phyloP scores from a whole-genome alignment of 1,140 invertebrate species.

The Cataglyphis hispanica region DNA sequence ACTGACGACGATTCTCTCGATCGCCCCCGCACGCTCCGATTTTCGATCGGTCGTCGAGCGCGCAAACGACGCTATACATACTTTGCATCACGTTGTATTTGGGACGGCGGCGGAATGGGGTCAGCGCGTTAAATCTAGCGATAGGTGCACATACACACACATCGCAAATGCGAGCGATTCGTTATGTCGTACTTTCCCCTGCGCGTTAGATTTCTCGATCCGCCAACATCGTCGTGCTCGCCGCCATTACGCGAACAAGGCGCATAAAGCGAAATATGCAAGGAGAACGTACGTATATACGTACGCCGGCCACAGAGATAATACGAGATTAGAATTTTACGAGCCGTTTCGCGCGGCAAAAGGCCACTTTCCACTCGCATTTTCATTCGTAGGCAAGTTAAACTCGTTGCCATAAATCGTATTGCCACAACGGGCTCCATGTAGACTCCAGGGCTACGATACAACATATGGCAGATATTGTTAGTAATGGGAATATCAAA shows the following conservation, averaged over 20 bases:
- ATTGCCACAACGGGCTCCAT: not conserved
- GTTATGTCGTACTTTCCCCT: constrained; percentile 72
- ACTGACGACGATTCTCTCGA: not conserved
- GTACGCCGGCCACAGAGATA: constrained; percentile 56
- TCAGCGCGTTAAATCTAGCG: constrained; percentile 54
- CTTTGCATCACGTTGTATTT: constrained; percentile 48
- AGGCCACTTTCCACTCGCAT: constrained; percentile 74
- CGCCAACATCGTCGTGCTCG: constrained; percentile 18
- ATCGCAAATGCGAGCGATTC: constrained; percentile 52
- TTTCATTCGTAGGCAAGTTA: constrained; percentile 62
- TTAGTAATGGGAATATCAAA: no score
- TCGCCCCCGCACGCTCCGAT: constrained; percentile 7
- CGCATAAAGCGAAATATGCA: constrained; percentile 73
- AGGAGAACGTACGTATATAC: constrained; percentile 63
- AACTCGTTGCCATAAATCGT: constrained; percentile 66
- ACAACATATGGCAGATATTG: not conserved
- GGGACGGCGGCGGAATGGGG: constrained; percentile 50
- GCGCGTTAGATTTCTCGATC: constrained; percentile 62
- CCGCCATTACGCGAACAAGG: constrained; percentile 51
- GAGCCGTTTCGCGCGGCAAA: constrained; percentile 67
- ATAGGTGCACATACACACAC: not conserved
- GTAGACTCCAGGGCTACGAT: not conserved
- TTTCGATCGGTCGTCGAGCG: not conserved
- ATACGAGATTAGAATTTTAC: constrained; percentile 76
- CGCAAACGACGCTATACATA: not conserved